phyloP scores from a whole-genome alignment of 2,797 vertebrate species.

The Iguana delicatissima region DNA sequence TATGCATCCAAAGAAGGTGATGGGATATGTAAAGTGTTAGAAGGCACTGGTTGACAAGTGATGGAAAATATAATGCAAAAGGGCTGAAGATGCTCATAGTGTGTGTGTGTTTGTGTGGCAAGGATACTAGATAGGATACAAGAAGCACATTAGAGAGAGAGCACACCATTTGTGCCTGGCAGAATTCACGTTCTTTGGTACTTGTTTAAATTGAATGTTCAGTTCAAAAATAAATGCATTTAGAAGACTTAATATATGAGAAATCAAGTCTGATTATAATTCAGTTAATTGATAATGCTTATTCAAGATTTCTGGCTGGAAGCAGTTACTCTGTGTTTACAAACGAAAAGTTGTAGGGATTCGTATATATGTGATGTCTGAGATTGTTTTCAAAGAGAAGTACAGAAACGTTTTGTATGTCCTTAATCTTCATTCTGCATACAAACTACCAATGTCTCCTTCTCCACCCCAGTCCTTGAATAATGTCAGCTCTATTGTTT shows the following conservation, averaged over 20 bases:
- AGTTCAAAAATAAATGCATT: slow-evolving; percentile 23
- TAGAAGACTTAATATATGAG: slow-evolving; percentile 23
- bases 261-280: slow-evolving; percentile 43
- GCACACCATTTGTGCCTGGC: slow-evolving; percentile 38
- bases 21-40: slow-evolving; percentile 53
- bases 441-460: slow-evolving; percentile 50
- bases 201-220: slow-evolving; percentile 5
- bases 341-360: slow-evolving; percentile 34
- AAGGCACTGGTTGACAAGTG: slow-evolving; percentile 62
- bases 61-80: slow-evolving; percentile 59
- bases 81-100: slow-evolving; percentile 64
- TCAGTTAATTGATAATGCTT: slow-evolving; percentile 49
- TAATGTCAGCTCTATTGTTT: slow-evolving; percentile 64
- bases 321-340: slow-evolving; percentile 58
- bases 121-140: slow-evolving; percentile 57
- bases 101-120: slow-evolving; percentile 59
- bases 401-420: slow-evolving; percentile 15
- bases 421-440: slow-evolving; percentile 68
- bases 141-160: slow-evolving; percentile 54
- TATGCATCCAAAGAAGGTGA: slow-evolving; percentile 2
- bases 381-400: slow-evolving; percentile 36
- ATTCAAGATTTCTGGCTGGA: slow-evolving; percentile 42
- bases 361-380: slow-evolving; percentile 3
- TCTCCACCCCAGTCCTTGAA: not conserved
- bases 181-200: slow-evolving; percentile 29